Conservation (phyloP, 2,113 vertebrate species). For the Dermatemys mawii region DNA sequence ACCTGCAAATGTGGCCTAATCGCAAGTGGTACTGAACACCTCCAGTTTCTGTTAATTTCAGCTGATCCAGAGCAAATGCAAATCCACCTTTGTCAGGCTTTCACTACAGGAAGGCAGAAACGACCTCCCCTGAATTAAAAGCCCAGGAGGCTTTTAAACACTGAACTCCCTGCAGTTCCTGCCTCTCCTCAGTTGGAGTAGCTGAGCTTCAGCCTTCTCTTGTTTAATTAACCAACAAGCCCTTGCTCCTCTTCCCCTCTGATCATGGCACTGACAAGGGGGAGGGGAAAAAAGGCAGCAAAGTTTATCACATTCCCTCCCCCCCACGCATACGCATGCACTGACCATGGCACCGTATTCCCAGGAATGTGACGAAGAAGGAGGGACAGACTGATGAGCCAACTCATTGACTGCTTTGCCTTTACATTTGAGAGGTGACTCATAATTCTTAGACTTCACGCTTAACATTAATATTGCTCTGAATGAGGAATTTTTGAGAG, state of each 20-base stretch:
- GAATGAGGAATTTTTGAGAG: not conserved
- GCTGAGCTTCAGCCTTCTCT: conserved; percentile 17
- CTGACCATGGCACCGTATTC: not conserved
- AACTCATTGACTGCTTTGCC: not conserved
- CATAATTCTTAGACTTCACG: not conserved
- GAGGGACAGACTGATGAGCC: not conserved
- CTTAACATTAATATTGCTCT: not conserved
- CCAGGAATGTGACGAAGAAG: not conserved
- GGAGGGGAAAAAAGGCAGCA: not conserved
- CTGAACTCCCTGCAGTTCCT: accelerated
- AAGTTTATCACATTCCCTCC: not conserved
- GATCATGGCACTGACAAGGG: not conserved
- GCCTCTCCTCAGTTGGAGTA: conserved; percentile 4
- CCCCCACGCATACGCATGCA: accelerated
- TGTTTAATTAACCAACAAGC: not conserved
- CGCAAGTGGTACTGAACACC: not conserved
- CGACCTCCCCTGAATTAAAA: accelerated
- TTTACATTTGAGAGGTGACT: not conserved
- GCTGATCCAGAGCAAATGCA: not conserved
- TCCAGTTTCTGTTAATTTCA: not conserved
- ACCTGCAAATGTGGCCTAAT: not conserved
- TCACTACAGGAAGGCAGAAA: not conserved
- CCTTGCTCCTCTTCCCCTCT: not conserved
- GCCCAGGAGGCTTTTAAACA: accelerated
- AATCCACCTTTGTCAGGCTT: not conserved